Conservation (phyloP, 64 coral and sea anemone genomes). For the Anthopleura sola region DNA sequence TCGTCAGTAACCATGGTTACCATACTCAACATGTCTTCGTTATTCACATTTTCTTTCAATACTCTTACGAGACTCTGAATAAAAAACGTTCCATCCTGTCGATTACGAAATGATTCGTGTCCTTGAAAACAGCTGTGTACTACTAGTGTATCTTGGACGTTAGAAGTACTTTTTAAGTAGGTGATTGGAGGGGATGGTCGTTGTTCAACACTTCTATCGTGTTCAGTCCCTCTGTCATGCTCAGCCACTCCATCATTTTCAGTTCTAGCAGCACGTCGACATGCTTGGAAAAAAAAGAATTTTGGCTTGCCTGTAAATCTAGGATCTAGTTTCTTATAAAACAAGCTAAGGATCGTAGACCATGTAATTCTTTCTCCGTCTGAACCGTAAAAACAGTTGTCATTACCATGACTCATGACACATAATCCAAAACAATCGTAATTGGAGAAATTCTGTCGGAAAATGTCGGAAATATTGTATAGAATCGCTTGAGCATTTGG, state of each 20-base stretch:
- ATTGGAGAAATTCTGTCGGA: slow-evolving; percentile 13
- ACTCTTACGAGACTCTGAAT: slow-evolving; percentile 40
- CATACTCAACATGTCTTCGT: slow-evolving; percentile 71
- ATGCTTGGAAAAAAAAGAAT: slow-evolving; percentile 63
- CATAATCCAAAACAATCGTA: slow-evolving; percentile 70
- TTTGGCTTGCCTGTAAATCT: slow-evolving; percentile 50
- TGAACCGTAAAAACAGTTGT: slow-evolving; percentile 12
- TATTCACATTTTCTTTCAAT: slow-evolving; percentile 34
- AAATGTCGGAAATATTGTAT: slow-evolving; percentile 35
- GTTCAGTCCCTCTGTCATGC: background rate
- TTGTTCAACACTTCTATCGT: background rate
- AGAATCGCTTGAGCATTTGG: slow-evolving; percentile 25
- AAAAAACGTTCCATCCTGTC: slow-evolving; percentile 51
- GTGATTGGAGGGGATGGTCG: background rate
- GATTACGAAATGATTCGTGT: slow-evolving; percentile 55
- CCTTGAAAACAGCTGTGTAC: slow-evolving; percentile 62
- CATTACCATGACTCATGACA: slow-evolving; percentile 76
- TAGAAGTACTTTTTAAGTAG: slow-evolving; percentile 11
- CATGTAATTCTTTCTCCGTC: slow-evolving; percentile 31
- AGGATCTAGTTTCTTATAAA: background rate
- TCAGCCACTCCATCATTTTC: background rate
- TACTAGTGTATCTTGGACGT: slow-evolving; percentile 46
- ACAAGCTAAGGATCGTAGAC: slow-evolving; percentile 6
- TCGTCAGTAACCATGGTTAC: slow-evolving; percentile 60
- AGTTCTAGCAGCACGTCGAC: background rate